Evolutionary conservation across 2,888 invertebrate species (phyloP).

Genomic region (Adelphocoris suturalis): DNA sequence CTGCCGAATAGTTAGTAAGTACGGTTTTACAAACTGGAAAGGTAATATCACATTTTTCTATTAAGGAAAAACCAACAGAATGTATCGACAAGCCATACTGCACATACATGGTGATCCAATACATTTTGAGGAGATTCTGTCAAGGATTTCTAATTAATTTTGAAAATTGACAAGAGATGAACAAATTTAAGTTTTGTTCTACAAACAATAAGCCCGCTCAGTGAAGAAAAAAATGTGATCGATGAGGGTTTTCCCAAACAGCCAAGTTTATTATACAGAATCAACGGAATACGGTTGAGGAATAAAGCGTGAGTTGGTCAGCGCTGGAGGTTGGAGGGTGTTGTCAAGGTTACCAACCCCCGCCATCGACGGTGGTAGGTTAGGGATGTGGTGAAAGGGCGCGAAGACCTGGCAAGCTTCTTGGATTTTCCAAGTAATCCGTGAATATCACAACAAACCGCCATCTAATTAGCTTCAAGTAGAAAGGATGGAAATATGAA

Average conservation of each 20-base stretch:
- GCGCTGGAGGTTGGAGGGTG: constrained; percentile 57
- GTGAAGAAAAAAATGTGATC: not conserved
- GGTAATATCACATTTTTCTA: too few relatives aligned
- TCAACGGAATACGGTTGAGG: constrained; percentile 1
- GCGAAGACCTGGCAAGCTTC: not conserved
- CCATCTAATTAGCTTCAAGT: not conserved
- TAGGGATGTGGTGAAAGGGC: constrained; percentile 28
- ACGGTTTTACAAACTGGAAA: too few relatives aligned
- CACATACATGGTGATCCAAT: too few relatives aligned
- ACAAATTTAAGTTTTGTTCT: not conserved
- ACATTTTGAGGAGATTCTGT: too few relatives aligned
- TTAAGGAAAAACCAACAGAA: too few relatives aligned
- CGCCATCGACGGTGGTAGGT: constrained; percentile 50
- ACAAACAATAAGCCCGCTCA: not conserved
- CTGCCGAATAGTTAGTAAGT: too few relatives aligned
- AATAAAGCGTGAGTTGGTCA: constrained; percentile 57
- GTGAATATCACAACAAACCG: not conserved
- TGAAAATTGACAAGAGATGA: not conserved
- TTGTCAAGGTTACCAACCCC: constrained; percentile 70
- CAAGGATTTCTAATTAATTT: too few relatives aligned
- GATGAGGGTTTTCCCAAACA: not conserved
- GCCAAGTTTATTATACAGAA: constrained; percentile 10
- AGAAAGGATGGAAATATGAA: not conserved
- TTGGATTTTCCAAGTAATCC: not conserved
- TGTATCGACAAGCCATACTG: too few relatives aligned